A percentile compares a stretch with the other conserved stretches of the same genome.
Evolutionary conservation across 2,888 invertebrate species (phyloP).

Genomic region (Diadegma fenestrale): DNA sequence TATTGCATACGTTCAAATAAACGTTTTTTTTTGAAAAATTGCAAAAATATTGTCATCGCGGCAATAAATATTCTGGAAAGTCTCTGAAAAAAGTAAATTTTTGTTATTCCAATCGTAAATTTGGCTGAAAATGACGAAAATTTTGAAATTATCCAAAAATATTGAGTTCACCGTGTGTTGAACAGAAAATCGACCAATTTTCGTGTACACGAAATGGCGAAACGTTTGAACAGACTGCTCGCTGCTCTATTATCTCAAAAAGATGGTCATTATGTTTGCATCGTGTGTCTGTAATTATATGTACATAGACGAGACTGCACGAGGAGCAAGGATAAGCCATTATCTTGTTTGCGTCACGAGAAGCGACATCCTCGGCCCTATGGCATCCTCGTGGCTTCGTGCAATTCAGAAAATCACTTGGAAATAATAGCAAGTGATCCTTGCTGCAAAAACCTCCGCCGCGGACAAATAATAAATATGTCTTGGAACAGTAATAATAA

Average conservation of each 20-base stretch:
- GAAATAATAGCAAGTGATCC: slow-evolving; percentile 79
- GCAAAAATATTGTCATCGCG: no score
- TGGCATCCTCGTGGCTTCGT: slow-evolving; percentile 69
- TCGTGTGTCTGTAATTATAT: slow-evolving; percentile 74
- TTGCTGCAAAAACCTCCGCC: slow-evolving; percentile 39
- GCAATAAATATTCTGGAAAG: no score
- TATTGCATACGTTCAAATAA: no score
- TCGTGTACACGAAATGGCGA: slow-evolving; percentile 40
- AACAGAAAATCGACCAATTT: no score
- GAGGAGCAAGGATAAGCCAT: slow-evolving; percentile 75
- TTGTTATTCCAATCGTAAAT: no score
- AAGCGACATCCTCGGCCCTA: slow-evolving; percentile 75
- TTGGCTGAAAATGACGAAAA: no score
- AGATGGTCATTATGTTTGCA: slow-evolving; percentile 81
- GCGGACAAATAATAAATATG: neutral
- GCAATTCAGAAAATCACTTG: slow-evolving; percentile 83
- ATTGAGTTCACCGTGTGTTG: no score
- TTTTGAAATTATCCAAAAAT: no score
- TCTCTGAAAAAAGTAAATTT: no score
- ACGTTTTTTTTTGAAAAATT: no score
- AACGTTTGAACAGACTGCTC: slow-evolving; percentile 48
- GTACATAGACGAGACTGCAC: slow-evolving; percentile 61
- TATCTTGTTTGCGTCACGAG: slow-evolving; percentile 83
- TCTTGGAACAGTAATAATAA: slow-evolving; percentile 39
- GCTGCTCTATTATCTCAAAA: slow-evolving; percentile 78